These are phyloP conservation scores for Sphenodon punctatus DNA, from an alignment of 2,797 vertebrate species.

Conservation along the genomic window DNA sequence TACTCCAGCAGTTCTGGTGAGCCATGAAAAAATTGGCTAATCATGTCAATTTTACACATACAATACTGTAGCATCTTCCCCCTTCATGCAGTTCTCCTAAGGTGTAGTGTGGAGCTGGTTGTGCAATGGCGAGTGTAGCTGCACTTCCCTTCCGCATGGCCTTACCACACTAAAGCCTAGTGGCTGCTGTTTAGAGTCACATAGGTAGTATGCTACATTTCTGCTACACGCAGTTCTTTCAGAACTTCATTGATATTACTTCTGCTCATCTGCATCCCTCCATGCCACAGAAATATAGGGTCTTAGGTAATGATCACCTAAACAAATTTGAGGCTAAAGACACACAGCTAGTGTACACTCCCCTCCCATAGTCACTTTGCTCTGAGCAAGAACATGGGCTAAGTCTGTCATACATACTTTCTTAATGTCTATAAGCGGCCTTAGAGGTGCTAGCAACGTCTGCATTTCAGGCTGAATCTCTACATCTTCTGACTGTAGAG, in stretches of 20 bases:
- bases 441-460: conserved; percentile 65
- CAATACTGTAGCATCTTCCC: too few relatives aligned
- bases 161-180: background rate
- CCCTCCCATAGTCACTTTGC: background rate
- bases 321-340: background rate
- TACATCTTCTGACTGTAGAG: conserved; percentile 62
- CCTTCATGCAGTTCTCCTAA: background rate
- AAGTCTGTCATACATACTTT: conserved; percentile 16
- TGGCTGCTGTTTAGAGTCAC: background rate
- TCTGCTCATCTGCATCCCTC: background rate
- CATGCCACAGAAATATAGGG: background rate
- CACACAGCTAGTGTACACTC: background rate
- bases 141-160: background rate
- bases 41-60: too few relatives aligned
- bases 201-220: background rate
- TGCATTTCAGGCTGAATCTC: conserved; percentile 63
- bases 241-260: background rate
- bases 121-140: background rate
- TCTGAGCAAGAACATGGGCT: background rate
- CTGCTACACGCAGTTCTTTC: background rate
- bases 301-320: background rate
- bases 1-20: too few relatives aligned
- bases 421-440: conserved; percentile 29
- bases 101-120: background rate
- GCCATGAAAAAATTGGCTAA: too few relatives aligned